Evolutionary conservation across 2,888 invertebrate species (phyloP), one percentile per base, ranked within the genome.

Genomic region (Cheilosia pagana): DNA sequence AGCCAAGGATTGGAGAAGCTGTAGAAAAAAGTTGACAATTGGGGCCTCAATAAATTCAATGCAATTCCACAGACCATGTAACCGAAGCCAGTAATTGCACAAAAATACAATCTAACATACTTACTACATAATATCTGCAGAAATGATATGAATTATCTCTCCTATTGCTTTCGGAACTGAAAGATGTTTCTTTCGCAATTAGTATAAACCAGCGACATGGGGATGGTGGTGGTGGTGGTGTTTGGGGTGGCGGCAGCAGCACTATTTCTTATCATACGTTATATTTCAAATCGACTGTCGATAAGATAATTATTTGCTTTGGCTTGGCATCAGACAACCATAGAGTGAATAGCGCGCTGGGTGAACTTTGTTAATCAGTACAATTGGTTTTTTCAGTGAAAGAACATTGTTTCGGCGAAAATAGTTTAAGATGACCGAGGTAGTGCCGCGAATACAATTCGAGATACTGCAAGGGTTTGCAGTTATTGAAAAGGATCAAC

Each of bases 401-500:
- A 71, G 67, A 85, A 70, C 62, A 57, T 72, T 74, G 57, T 35
- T 68, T 19, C 28, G 63, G 52, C 50, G 57, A 48, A 21, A 41
- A 57, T 35, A 60, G 28, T 3, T 72, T 31, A 74, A 76, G 19
- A 86, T 86, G 86, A 72, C 86, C 25, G 81, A 81, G 14, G 28
- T 52, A 14, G 52, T 79, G 67, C 88, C 89, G 81, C 88, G 90
- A 59, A 89, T 92, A 82, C 87, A 89, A 68, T 91, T 92, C 75
- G 89, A 88, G 59, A 86, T 87, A 21, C 79, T 92, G 6, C 90
- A 90, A 77, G 92, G 92, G 59, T 96, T 95, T 91, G 94, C 94
- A 28, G 89, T 92, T 35, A 89, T 94, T 79, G 89, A 92, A 50
- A 90, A 87, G 12, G 86, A 93, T 87, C 93, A 93, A 53, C 94